phyloP scores from a whole-genome alignment of 2,888 invertebrate genomes.

The Tridacna gigas region DNA sequence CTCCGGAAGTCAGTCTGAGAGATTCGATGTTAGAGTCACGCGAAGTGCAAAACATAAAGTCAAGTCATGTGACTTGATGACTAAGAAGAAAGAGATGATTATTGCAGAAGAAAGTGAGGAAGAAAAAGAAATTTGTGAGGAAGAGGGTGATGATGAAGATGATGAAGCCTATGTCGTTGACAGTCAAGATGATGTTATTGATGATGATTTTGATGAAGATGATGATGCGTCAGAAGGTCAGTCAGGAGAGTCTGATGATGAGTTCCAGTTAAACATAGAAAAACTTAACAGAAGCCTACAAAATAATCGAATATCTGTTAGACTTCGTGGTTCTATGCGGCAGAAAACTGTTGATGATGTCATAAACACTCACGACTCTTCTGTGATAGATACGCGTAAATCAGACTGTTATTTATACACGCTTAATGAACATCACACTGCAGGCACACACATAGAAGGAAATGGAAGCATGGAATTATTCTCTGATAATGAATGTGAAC shows the following conservation, averaged over 20 bases:
- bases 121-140: slow-evolving; percentile 15
- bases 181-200: not conserved
- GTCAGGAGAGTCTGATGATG: slow-evolving; percentile 3
- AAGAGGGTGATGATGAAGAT: slow-evolving; percentile 35
- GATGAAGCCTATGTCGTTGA: slow-evolving; percentile 26
- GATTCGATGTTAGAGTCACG: not conserved
- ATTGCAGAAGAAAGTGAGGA: slow-evolving; percentile 38
- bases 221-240: slow-evolving; percentile 27
- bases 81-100: not conserved
- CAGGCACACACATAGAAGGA: not conserved
- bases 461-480: not conserved
- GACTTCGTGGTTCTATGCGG: not conserved
- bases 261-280: not conserved
- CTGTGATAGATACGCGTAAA: not conserved
- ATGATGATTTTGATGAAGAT: slow-evolving; percentile 36
- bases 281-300: slow-evolving; percentile 10
- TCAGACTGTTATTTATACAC: not conserved
- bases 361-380: not conserved
- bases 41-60: not conserved
- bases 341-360: not conserved
- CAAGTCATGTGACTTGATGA: slow-evolving; percentile 15
- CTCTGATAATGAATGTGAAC: not conserved
- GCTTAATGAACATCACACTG: not conserved
- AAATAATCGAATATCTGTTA: not conserved
- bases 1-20: slow-evolving; percentile 9